A percentile compares a stretch with the other conserved stretches of the same genome.
Evolutionary conservation across 2,888 invertebrate genomes (phyloP).

Genomic region (Doris montereyensis): DNA sequence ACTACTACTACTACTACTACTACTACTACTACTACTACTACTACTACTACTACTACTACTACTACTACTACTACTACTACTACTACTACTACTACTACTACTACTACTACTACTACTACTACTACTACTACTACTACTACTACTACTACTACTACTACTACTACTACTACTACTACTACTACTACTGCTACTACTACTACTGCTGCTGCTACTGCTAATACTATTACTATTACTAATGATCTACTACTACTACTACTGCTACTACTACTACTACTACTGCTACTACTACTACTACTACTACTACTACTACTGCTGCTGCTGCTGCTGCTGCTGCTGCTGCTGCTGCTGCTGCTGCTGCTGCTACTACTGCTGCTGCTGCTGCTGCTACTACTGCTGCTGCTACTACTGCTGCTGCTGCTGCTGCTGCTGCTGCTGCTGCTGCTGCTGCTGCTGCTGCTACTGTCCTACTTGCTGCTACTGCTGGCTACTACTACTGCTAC

Average conservation of each 20-base stretch:
- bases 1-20: not conserved
- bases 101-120: conserved; percentile 20
- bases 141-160: conserved; percentile 20
- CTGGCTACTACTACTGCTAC: not conserved
- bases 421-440: not conserved
- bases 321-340: conserved; percentile 11
- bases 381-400: not conserved
- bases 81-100: conserved; percentile 6
- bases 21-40: conserved; percentile 5
- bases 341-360: conserved; percentile 15
- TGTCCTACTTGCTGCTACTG: not conserved
- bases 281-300: conserved; percentile 5
- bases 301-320: conserved; percentile 20
- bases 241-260: not conserved
- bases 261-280: not conserved
- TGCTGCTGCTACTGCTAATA: too few relatives aligned
- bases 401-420: not conserved
- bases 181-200: conserved; percentile 7
- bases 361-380: not conserved
- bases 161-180: conserved; percentile 14
- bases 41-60: conserved; percentile 14
- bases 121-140: conserved; percentile 15
- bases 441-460: not conserved
- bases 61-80: conserved; percentile 10
- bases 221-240: too few relatives aligned